Conservation (phyloP, 2,888 invertebrate species). For the Parapristionchus giblindavisi region DNA sequence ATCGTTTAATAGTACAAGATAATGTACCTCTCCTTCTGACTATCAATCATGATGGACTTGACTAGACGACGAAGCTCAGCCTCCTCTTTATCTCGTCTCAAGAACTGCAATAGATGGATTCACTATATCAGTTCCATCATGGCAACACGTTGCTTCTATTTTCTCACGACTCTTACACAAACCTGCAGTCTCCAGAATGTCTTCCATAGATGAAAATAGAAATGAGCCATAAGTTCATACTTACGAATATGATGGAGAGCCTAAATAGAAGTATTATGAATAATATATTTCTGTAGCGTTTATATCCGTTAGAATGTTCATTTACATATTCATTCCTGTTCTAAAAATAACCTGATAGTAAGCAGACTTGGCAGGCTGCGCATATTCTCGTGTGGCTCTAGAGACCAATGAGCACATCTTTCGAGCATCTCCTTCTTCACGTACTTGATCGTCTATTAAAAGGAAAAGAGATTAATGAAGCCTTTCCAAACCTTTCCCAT, state of each 20-base stretch:
- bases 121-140: neutral
- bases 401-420: constrained; percentile 8
- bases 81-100: constrained; percentile 28
- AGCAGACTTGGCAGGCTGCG: constrained; percentile 4
- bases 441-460: constrained; percentile 27
- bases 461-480: neutral
- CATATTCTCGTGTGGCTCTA: constrained; percentile 10
- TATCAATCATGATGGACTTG: constrained; percentile 24
- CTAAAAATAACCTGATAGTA: constrained; percentile 26
- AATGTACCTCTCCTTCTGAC: constrained; percentile 17
- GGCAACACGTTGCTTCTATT: neutral
- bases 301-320: neutral
- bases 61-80: constrained; percentile 22
- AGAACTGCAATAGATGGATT: constrained; percentile 7
- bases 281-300: neutral
- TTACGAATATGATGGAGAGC: constrained; percentile 32
- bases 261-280: neutral
- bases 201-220: constrained; percentile 24
- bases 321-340: neutral
- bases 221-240: constrained; percentile 34
- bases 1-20: neutral
- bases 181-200: constrained; percentile 39
- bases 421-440: constrained; percentile 11
- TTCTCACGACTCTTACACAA: neutral
- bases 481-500: neutral